Conservation (phyloP, 2,113 vertebrate genomes). For the Ia io region DNA sequence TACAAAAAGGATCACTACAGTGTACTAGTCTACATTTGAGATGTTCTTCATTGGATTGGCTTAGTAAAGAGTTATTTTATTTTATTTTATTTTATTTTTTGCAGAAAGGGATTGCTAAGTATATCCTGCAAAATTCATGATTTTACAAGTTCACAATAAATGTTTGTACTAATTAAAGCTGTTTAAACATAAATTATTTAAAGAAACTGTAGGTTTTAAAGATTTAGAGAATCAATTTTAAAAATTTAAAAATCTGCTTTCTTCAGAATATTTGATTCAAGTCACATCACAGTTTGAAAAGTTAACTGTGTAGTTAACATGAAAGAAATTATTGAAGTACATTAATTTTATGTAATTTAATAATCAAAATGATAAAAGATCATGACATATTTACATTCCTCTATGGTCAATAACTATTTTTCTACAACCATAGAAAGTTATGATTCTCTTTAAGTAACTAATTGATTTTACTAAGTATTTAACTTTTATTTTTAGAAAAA, state of each 20-base stretch:
- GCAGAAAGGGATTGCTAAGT: not conserved
- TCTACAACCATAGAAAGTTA: not conserved
- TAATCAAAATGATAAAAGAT: slow-evolving; percentile 31
- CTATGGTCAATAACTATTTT: slow-evolving; percentile 8
- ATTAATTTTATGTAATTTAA: not conserved
- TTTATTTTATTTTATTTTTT: not conserved
- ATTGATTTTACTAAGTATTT: not conserved
- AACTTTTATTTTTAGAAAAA: not conserved
- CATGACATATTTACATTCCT: not conserved
- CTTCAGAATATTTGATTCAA: not conserved
- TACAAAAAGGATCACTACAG: not conserved
- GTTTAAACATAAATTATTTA: slow-evolving; percentile 26
- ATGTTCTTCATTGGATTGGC: not conserved
- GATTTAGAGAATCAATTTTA: not conserved
- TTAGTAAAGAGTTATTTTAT: not conserved
- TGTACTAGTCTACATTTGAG: not conserved
- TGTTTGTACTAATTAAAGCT: not conserved
- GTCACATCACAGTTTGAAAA: not conserved
- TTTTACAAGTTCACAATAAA: slow-evolving; percentile 3
- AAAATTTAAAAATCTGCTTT: not conserved
- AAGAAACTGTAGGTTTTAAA: slow-evolving; percentile 3
- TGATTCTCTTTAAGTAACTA: slow-evolving; percentile 13
- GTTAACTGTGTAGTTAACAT: not conserved
- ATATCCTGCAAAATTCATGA: not conserved
- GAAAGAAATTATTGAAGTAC: not conserved